Base-by-base conservation (phyloP, 2,797 vertebrate genomes). In the Morelia viridis region DNA sequence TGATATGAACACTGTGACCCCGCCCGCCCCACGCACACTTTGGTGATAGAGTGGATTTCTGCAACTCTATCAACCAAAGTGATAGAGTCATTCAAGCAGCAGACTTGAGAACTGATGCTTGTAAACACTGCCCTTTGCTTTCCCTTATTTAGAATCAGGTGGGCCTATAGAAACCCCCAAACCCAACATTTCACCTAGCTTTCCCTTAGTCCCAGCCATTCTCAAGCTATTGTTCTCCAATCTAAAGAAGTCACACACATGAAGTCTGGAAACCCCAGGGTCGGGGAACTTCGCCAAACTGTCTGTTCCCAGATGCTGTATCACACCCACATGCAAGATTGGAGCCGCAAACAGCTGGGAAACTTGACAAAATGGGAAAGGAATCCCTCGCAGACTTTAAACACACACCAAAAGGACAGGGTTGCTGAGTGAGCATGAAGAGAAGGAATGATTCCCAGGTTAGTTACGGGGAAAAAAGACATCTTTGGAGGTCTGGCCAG, bases 271-370 rank as follows among this genome's bases (percentile, higher is more conserved):
- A 89, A 57, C 15, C 8, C 86, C 22, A n/a, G 85, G 93, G 61
- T 91, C 90, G 8, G 68, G 94, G 94, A 93, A 95, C 9, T 2
- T 0, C 0, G 0, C 60, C 0, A 91, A 0, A 68, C 92, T 0
- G 0, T 26, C 91, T 41, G 90, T 94, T 95, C 95, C 95, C 94
- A 92, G 92, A 12, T 0, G 0, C 50, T 7, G 3, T 26, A 60
- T 91, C 92, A 91, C 2, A 0, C 89, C 90, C 10, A 0, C 0
- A 85, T 83, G 60, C 41, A 83, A 94, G 60, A 89, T 57, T 91
- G 50, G 92, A 90, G 92, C 4, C 46, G 41, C 46, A 2, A 80
- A 92, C 93, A 92, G 71, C 92, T 90, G 94, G 91, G 91, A 71
- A 62, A 53, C 0, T 35, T 57, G 93, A 89, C 1, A 61, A 89